phyloP scores from a whole-genome alignment of 2,797 vertebrate genomes.

The Microtus californicus region DNA sequence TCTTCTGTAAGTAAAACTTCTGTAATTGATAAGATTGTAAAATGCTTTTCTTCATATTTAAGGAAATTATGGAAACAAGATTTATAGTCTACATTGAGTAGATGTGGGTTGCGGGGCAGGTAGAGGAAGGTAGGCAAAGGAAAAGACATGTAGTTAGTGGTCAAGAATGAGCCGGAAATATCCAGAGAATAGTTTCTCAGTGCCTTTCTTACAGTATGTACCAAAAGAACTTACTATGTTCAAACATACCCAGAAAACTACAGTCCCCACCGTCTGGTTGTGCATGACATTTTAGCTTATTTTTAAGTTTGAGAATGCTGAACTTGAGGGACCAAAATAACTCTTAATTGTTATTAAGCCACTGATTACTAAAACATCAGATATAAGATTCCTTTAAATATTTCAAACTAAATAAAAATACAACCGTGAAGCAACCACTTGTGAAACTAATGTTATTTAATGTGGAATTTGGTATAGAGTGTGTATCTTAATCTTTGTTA shows the following conservation, averaged over 20 bases:
- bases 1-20: background rate
- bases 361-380: background rate
- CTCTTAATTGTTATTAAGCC: background rate
- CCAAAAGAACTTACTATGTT: background rate
- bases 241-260: background rate
- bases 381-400: background rate
- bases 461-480: background rate
- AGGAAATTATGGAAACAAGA: background rate
- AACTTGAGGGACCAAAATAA: background rate
- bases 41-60: background rate
- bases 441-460: background rate
- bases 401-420: background rate
- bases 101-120: background rate
- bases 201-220: background rate
- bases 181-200: background rate
- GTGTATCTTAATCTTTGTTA: conserved; percentile 10
- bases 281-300: background rate
- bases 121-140: background rate
- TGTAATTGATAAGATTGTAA: background rate
- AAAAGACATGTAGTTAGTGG: background rate
- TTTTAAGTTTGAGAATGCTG: background rate
- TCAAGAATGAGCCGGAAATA: background rate
- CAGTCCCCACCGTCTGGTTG: background rate
- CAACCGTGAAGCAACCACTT: background rate
- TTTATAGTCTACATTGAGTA: background rate